Conservation (phyloP, 2,113 vertebrate species). For the Semicossyphus pulcher region DNA sequence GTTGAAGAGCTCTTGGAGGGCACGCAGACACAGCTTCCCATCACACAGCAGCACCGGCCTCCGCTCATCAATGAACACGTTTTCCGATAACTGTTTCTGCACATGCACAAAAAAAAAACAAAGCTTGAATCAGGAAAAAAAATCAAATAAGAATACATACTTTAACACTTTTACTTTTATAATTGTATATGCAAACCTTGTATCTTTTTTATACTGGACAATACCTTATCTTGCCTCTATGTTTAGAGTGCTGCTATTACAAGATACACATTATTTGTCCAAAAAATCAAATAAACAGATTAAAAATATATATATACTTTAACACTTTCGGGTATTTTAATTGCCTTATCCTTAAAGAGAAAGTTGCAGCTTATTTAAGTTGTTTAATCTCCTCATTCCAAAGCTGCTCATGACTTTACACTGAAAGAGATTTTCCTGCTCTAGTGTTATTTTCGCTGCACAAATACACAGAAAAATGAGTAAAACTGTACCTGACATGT, state of each 20-base stretch:
- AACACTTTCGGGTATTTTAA: background rate
- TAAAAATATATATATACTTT: no score
- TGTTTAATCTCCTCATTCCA: slow-evolving; percentile 11
- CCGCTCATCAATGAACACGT: slow-evolving; percentile 85
- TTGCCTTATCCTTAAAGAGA: slow-evolving; percentile 3
- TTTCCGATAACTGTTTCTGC: slow-evolving; percentile 88
- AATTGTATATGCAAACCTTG: no score
- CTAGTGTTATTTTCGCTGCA: background rate
- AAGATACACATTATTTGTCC: no score
- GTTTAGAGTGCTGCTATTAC: no score
- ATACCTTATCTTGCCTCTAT: no score
- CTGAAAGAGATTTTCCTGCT: background rate
- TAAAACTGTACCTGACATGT: slow-evolving; percentile 89
- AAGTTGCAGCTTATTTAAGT: slow-evolving; percentile 9
- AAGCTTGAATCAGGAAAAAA: background rate
- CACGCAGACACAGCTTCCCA: slow-evolving; percentile 87
- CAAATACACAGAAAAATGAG: background rate
- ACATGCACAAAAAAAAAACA: background rate
- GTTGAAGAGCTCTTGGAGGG: slow-evolving; percentile 89
- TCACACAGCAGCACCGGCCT: slow-evolving; percentile 90
- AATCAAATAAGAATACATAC: background rate
- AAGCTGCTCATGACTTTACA: background rate
- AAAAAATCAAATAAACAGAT: no score
- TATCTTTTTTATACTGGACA: no score
- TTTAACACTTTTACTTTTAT: no score